Base-by-base conservation (phyloP, 2,888 invertebrate genomes). In the Platerodrilus igneus region DNA sequence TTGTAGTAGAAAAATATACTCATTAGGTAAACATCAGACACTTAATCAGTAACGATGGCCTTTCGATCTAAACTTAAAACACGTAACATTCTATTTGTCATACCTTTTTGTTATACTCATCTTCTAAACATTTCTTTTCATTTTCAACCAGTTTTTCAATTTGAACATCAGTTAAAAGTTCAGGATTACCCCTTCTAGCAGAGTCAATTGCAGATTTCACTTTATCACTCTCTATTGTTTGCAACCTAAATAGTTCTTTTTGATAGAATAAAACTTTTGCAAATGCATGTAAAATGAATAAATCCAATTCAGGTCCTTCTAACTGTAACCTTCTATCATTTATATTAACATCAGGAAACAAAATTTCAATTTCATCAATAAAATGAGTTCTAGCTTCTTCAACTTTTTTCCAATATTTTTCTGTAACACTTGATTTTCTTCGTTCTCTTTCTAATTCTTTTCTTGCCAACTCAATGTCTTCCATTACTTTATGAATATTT, bases 391-490 rank as follows among this genome's bases (percentile, higher is more conserved):
- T 70, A 1, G 80, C 78, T 19, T 69, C 62, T 49, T 77, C 74
- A 57, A 88, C 87, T 69, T 87, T 81, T 34, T 80, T 81, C 83
- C 90, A 89, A 60, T 88, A 93, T 56, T 79, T 83, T 47, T 88
- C 84, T 10, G 85, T 78, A 1, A 90, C 70, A 27, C 73, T 75
- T 0, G 81, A 71, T 27, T 70, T 69, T 15, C 76, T 74, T 26
- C 72, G 60, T 42, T 80, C 79, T 0, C 64, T 61, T 13, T 76
- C 76, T 37, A 78, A 78, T 4, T 71, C 72, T 3, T 72, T 69
- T 54, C 81, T 81, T 0, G 79, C 80, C 0, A 60, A 62, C 15
- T 69, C 66, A 1, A 88, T 72, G 50, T 85, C 82, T 0, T 72
- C 70, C 5, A 72, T 60, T 9, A 79, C 51, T 64, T 60, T 62